These are phyloP conservation scores for Villa cingulata DNA, from an alignment of 2,888 invertebrate species.

Conservation along the genomic window DNA sequence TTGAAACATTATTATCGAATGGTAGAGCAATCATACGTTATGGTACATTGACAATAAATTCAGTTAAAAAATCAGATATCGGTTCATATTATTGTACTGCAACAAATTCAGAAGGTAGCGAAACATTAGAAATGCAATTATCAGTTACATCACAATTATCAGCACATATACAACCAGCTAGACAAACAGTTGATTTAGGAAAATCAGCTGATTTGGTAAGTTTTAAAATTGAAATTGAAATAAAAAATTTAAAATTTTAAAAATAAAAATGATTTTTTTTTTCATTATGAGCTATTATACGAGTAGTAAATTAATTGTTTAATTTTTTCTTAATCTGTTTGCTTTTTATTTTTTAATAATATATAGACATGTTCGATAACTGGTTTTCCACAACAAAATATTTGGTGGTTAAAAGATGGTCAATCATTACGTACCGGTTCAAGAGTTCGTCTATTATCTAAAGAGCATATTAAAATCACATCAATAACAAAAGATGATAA, in stretches of 20 bases:
- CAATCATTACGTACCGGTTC: slow-evolving; percentile 44
- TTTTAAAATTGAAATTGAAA: slow-evolving; percentile 18
- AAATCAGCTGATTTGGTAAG: slow-evolving; percentile 62
- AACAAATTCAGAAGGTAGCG: slow-evolving; percentile 41
- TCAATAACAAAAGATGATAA: slow-evolving; percentile 64
- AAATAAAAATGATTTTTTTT: background rate
- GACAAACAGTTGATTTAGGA: slow-evolving; percentile 65
- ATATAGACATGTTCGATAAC: slow-evolving; percentile 58
- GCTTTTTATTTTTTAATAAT: background rate
- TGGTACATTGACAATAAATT: slow-evolving; percentile 40
- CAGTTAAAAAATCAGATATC: slow-evolving; percentile 38
- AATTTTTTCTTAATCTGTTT: background rate
- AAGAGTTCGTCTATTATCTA: slow-evolving; percentile 41
- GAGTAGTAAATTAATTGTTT: background rate
- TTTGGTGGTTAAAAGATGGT: slow-evolving; percentile 69
- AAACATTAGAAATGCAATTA: slow-evolving; percentile 40
- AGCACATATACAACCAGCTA: slow-evolving; percentile 60
- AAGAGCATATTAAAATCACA: slow-evolving; percentile 44
- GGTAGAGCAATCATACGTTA: slow-evolving; percentile 39
- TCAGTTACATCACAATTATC: slow-evolving; percentile 53
- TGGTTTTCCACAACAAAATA: slow-evolving; percentile 63
- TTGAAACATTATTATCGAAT: slow-evolving; percentile 35
- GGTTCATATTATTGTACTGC: slow-evolving; percentile 42
- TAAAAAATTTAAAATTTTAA: background rate
- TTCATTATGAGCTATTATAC: no score